Evolutionary conservation across 2,113 vertebrate genomes (phyloP).

Genomic region (Hippocampus barbouri): DNA sequence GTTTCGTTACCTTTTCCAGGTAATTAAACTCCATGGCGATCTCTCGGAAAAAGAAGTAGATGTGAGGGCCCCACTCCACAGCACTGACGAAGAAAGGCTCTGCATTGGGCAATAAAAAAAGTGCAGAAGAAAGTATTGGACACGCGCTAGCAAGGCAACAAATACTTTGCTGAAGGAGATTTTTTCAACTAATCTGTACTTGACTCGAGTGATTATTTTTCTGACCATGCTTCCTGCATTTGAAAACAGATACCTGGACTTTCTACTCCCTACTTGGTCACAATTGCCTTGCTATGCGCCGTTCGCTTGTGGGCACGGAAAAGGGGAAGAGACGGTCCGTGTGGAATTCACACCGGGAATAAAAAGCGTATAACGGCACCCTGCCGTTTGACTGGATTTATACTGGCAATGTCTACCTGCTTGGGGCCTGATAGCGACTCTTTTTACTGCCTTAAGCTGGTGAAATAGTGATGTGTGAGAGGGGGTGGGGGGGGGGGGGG

Average conservation of each 20-base stretch:
- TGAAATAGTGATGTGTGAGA: neutral
- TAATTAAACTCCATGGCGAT: constrained; percentile 99
- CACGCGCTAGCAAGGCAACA: neutral
- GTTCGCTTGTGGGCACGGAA: constrained; percentile 39
- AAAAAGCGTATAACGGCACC: constrained; percentile 49
- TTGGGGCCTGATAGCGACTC: neutral
- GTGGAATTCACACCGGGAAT: constrained; percentile 56
- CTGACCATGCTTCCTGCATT: neutral
- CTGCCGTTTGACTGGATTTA: constrained; percentile 30
- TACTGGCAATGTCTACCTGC: constrained; percentile 3
- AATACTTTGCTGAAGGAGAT: too few species aligned
- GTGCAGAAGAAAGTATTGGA: neutral
- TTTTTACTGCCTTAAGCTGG: neutral
- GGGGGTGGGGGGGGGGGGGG: neutral
- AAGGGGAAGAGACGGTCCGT: constrained; percentile 28
- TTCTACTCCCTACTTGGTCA: too few species aligned
- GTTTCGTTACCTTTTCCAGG: constrained; percentile 84
- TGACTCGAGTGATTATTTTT: too few species aligned
- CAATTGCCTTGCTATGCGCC: too few species aligned
- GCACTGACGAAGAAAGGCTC: constrained; percentile 92
- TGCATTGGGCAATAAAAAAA: constrained; percentile 39
- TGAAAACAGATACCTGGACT: neutral
- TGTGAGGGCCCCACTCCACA: constrained; percentile 89
- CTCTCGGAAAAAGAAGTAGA: constrained; percentile 98
- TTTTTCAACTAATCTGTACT: neutral